Evolutionary conservation across 1,140 invertebrate genomes (phyloP).

Genomic region (Bombus difficillimus): DNA sequence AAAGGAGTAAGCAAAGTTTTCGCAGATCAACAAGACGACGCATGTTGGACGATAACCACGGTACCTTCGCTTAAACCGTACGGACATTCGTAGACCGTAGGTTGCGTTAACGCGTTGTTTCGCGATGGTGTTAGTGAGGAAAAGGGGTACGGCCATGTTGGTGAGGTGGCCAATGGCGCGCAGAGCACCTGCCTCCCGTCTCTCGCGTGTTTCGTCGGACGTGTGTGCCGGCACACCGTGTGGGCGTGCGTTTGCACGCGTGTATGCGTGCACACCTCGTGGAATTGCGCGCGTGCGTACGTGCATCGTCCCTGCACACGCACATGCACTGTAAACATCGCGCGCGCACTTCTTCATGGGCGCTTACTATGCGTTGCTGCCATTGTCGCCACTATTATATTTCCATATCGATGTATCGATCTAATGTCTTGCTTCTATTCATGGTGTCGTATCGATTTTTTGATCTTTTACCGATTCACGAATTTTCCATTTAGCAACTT

Average conservation of each 20-base stretch:
- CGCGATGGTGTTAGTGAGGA: conserved; percentile 74
- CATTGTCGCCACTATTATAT: conserved; percentile 32
- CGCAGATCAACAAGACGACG: not conserved
- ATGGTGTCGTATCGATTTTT: not conserved
- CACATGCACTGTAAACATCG: conserved; percentile 37
- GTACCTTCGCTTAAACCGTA: conserved; percentile 48
- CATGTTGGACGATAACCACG: not conserved
- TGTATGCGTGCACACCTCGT: conserved; percentile 63
- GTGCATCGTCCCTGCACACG: conserved; percentile 40
- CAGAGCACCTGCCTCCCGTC: conserved; percentile 81
- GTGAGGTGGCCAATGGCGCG: conserved; percentile 82
- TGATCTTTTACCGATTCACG: not conserved
- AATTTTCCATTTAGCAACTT: not conserved
- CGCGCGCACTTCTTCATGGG: conserved; percentile 49
- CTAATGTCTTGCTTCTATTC: not conserved
- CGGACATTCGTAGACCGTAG: conserved; percentile 59
- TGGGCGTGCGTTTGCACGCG: conserved; percentile 63
- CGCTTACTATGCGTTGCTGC: conserved; percentile 40
- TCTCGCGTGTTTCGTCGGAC: conserved; percentile 75
- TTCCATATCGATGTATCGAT: not conserved
- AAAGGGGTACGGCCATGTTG: conserved; percentile 82
- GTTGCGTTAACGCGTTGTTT: conserved; percentile 62
- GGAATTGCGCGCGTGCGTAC: conserved; percentile 67
- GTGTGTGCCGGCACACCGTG: conserved; percentile 68
- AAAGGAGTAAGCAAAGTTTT: not conserved